phyloP scores from a whole-genome alignment of 2,797 vertebrate genomes.

The Myotis myotis region DNA sequence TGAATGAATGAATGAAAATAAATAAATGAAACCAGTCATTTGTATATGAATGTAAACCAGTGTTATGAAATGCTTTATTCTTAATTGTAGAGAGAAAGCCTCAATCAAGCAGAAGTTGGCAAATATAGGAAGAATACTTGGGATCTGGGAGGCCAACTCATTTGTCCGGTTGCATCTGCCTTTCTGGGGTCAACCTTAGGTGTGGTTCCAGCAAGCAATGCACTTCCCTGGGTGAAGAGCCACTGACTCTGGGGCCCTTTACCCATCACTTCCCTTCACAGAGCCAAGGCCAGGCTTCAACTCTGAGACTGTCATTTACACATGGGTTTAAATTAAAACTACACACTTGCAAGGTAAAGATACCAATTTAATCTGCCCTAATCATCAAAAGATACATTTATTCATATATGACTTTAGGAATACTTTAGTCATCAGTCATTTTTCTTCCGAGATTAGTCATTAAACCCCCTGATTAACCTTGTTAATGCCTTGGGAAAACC shows the following conservation, averaged over 20 bases:
- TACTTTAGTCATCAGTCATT: conserved; percentile 55
- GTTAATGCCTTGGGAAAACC: conserved; percentile 57
- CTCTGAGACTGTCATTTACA: neutral
- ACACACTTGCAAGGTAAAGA: neutral
- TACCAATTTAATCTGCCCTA: neutral
- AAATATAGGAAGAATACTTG: neutral
- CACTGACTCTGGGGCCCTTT: neutral
- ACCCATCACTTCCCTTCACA: neutral
- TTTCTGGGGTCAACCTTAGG: neutral
- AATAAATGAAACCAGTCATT: neutral
- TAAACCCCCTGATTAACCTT: conserved; percentile 73
- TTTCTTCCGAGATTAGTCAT: conserved; percentile 67
- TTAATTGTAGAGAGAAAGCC: neutral
- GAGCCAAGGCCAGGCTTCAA: neutral
- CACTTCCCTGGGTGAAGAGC: neutral
- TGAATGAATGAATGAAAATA: neutral
- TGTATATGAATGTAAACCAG: neutral
- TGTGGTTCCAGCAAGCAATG: neutral
- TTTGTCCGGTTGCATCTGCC: neutral
- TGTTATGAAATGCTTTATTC: neutral
- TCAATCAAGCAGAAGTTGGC: neutral
- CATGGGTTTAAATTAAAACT: neutral
- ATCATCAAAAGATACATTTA: neutral
- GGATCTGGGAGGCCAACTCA: neutral
- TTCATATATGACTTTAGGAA: neutral